Conservation (phyloP, 2,888 invertebrate species). For the Zaprionus bogoriensis region DNA sequence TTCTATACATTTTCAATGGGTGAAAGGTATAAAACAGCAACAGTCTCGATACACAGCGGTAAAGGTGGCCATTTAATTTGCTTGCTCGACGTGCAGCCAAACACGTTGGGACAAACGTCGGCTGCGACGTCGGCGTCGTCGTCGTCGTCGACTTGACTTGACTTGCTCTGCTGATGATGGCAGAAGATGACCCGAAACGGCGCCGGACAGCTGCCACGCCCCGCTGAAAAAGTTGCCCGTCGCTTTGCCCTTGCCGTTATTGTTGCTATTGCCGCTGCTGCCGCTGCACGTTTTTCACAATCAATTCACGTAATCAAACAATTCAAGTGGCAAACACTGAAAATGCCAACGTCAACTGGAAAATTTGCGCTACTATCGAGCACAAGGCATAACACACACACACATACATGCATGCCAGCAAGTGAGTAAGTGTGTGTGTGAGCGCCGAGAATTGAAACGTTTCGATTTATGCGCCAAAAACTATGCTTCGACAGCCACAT, state of each 20-base stretch:
- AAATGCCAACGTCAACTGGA: slow-evolving; percentile 81
- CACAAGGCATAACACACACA: slow-evolving; percentile 23
- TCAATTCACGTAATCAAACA: slow-evolving; percentile 82
- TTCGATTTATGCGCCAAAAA: slow-evolving; percentile 81
- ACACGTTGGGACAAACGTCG: slow-evolving; percentile 52
- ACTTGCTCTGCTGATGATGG: slow-evolving; percentile 37
- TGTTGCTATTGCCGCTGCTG: slow-evolving; percentile 45
- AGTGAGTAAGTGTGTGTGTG: slow-evolving; percentile 26
- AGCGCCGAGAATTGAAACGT: slow-evolving; percentile 72
- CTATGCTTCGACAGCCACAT: slow-evolving; percentile 80
- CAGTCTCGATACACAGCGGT: slow-evolving; percentile 31
- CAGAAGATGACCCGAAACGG: slow-evolving; percentile 38
- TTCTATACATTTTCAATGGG: no score
- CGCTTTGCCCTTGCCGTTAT: slow-evolving; percentile 50
- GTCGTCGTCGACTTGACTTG: slow-evolving; percentile 46
- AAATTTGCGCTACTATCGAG: slow-evolving; percentile 66
- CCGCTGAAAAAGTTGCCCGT: slow-evolving; percentile 37
- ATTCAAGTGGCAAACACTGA: slow-evolving; percentile 82
- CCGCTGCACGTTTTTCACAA: slow-evolving; percentile 78
- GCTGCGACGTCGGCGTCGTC: no score
- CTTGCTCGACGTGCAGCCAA: slow-evolving; percentile 50
- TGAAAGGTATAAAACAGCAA: no score
- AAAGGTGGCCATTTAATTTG: slow-evolving; percentile 68
- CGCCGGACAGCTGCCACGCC: slow-evolving; percentile 9
- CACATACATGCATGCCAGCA: slow-evolving; percentile 7